Evolutionary conservation across 1,140 invertebrate genomes (phyloP).

Genomic region (Tenebrio molitor): DNA sequence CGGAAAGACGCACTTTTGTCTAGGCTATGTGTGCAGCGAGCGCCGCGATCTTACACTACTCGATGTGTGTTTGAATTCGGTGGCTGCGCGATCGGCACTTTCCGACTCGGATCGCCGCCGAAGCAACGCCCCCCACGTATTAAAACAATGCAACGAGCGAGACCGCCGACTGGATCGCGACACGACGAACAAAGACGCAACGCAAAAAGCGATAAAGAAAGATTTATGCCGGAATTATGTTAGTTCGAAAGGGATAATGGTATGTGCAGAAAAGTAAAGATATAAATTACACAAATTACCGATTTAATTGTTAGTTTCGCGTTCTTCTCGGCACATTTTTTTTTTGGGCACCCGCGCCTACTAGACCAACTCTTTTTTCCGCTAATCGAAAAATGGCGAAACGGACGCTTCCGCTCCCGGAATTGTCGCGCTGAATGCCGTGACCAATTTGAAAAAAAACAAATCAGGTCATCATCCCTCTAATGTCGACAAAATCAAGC

Average conservation of each 20-base stretch:
- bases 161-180: conserved; percentile 16
- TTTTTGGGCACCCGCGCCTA: neutral
- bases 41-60: conserved; percentile 44
- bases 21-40: conserved; percentile 39
- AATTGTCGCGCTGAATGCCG: neutral
- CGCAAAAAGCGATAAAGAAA: conserved; percentile 13
- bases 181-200: conserved; percentile 22
- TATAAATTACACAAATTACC: conserved; percentile 36
- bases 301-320: conserved; percentile 28
- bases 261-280: conserved; percentile 28
- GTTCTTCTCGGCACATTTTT: neutral
- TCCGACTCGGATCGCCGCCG: conserved; percentile 29
- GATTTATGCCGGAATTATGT: conserved; percentile 34
- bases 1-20: conserved; percentile 29
- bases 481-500: neutral
- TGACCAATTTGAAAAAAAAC: conserved; percentile 9
- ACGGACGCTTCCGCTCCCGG: neutral
- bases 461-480: conserved; percentile 13
- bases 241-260: conserved; percentile 33
- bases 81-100: conserved; percentile 6
- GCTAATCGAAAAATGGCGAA: conserved; percentile 13
- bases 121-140: conserved; percentile 42
- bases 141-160: conserved; percentile 53
- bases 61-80: conserved; percentile 46
- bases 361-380: neutral